Evolutionary conservation across 2,797 vertebrate genomes (phyloP), one percentile per base, ranked within the genome.

Genomic region (Gymnothorax reevesii): DNA sequence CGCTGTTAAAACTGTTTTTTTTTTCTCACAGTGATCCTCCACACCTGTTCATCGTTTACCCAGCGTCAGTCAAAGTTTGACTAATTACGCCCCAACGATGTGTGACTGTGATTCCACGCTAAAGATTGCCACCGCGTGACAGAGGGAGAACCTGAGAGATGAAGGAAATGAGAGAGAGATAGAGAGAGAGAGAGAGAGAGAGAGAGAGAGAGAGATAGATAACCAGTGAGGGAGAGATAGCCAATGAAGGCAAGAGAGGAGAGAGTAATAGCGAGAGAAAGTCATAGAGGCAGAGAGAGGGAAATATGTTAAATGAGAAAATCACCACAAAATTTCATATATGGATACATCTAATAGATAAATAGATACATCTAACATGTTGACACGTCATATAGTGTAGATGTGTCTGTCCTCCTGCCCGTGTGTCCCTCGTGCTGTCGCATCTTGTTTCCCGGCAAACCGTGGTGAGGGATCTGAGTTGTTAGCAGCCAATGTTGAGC

Each of bases 181-280:
- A 13, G 57, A 5, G 57, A 1, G 15, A 57, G 59, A 15, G 13
- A 20, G 42, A 49, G 83, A 66, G 59, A 69, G 80, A 59, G 25
- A 10, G 73, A 77, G n/a, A 7, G 27, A 7, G 17, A 22, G 27
- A 93, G 91, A 92, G 91, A 93, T 92, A 77, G 80, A 84, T 42
- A 42, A 42, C 33, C 33, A 42, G 69, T 49, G 71, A 22, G 83
- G 82, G 49, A 27, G 59, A 22, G 83, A 84, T 60, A 91, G 88
- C 91, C 87, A 83, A 86, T 89, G 82, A 83, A 57, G 88, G 89
- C 87, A 90, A 89, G 52, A 89, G 87, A 87, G 88, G 86, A 77
- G 87, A 89, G 90, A 20, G 60, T 22, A 42, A 42, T 42, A 42
- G 33, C 33, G 33, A 42, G 2, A 42, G 33, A 42, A 42, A 42